Percentiles rank a stretch among this genome's conserved stretches.
Conservation (phyloP, 2,797 vertebrate species). For the Poecilia picta region DNA sequence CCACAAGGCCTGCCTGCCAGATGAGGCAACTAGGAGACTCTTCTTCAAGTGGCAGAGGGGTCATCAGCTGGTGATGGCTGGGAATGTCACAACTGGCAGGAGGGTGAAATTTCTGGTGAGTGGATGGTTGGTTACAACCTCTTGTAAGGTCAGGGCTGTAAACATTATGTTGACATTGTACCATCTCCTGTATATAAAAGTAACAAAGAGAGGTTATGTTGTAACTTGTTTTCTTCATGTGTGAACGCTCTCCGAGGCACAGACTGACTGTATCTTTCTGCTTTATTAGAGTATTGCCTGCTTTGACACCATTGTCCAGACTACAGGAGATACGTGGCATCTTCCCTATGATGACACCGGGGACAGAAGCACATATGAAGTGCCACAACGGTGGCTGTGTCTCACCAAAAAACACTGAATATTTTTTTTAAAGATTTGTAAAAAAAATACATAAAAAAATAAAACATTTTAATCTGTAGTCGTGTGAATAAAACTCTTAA, state of each 20-base stretch:
- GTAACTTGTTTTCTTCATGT: not conserved
- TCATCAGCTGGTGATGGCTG: constrained; percentile 85
- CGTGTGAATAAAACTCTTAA: constrained; percentile 50
- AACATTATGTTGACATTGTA: not conserved
- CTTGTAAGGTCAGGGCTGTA: not conserved
- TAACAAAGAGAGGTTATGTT: not conserved
- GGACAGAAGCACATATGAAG: constrained; percentile 84
- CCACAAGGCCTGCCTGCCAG: constrained; percentile 91
- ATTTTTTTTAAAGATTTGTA: not conserved
- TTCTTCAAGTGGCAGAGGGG: constrained; percentile 98
- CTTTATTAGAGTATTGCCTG: constrained; percentile 75
- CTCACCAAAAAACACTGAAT: constrained; percentile 66
- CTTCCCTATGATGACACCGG: constrained; percentile 89
- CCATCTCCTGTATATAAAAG: not conserved
- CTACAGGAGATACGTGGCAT: constrained; percentile 88
- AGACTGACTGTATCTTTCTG: not conserved
- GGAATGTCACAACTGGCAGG: constrained; percentile 43
- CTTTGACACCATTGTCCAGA: constrained; percentile 92
- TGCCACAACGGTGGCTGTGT: constrained; percentile 93
- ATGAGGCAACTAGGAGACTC: constrained; percentile 78
- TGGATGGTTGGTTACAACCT: not conserved
- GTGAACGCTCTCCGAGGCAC: not conserved
- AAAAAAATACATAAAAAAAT: too few species aligned
- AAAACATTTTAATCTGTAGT: not conserved
- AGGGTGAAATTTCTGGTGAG: constrained; percentile 86